Conservation (phyloP, 2,888 invertebrate species). For the Mythimna ferrago region DNA sequence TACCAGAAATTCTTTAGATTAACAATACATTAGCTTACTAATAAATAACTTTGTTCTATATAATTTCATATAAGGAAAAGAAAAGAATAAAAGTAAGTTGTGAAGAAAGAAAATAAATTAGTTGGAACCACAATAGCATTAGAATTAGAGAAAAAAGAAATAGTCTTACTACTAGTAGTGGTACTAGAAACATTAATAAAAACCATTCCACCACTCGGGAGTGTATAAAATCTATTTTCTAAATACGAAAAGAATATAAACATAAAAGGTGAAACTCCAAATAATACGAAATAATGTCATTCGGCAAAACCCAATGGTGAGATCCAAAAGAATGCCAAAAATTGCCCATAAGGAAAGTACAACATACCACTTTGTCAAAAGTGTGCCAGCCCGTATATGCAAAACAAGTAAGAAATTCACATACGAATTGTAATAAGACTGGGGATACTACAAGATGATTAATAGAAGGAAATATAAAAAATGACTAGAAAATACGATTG, state of each 20-base stretch:
- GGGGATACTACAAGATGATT: conserved; percentile 11
- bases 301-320: conserved; percentile 32
- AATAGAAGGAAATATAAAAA: background rate
- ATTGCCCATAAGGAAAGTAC: conserved; percentile 12
- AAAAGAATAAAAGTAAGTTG: too few relatives aligned
- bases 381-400: conserved; percentile 36
- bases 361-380: conserved; percentile 33
- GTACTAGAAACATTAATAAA: too few relatives aligned
- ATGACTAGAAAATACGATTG: background rate
- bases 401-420: conserved; percentile 33
- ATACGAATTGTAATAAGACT: conserved; percentile 23
- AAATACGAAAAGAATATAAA: background rate
- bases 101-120: too few relatives aligned
- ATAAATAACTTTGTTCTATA: too few relatives aligned
- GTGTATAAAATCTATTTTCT: background rate
- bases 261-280: conserved; percentile 4
- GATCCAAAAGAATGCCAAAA: conserved; percentile 41
- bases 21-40: too few relatives aligned
- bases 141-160: too few relatives aligned
- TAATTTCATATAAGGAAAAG: too few relatives aligned
- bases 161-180: too few relatives aligned
- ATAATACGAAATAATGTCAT: conserved; percentile 22
- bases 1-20: too few relatives aligned
- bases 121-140: too few relatives aligned
- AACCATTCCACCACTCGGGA: too few relatives aligned